A percentile compares a stretch with the other conserved stretches of the same genome.
Evolutionary conservation across 2,888 invertebrate species (phyloP).

Genomic region (Junonia oenone): DNA sequence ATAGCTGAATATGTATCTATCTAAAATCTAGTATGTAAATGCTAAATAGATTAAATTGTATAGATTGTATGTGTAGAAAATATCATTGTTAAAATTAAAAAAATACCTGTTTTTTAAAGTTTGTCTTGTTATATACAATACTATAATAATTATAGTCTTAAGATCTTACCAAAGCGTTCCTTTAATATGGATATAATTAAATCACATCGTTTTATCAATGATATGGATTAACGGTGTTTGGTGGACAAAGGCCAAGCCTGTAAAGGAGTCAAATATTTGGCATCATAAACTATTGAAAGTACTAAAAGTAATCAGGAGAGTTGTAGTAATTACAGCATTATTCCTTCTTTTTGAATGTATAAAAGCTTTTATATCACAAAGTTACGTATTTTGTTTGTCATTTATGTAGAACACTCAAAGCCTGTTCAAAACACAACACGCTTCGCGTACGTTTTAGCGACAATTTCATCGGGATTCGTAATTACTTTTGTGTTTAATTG

Average conservation of each 20-base stretch:
- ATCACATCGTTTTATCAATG: slow-evolving; percentile 27
- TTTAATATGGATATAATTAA: slow-evolving; percentile 22
- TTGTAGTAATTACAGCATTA: neutral
- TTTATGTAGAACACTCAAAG: neutral
- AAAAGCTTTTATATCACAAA: neutral
- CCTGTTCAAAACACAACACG: neutral
- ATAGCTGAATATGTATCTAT: too few species aligned
- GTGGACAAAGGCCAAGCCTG: slow-evolving; percentile 15
- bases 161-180: neutral
- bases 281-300: neutral
- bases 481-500: neutral
- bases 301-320: neutral
- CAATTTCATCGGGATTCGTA: neutral
- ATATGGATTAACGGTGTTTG: slow-evolving; percentile 43
- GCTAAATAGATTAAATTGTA: too few species aligned
- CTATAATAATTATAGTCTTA: neutral
- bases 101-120: too few species aligned
- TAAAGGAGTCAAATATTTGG: slow-evolving; percentile 13
- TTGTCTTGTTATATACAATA: too few species aligned
- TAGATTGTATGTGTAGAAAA: too few species aligned
- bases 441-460: neutral
- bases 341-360: neutral
- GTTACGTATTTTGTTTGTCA: neutral
- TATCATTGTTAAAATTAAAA: too few species aligned
- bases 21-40: too few species aligned